Base-by-base conservation (phyloP, 2,113 vertebrate genomes). In the Chlorodrepanis virens region DNA sequence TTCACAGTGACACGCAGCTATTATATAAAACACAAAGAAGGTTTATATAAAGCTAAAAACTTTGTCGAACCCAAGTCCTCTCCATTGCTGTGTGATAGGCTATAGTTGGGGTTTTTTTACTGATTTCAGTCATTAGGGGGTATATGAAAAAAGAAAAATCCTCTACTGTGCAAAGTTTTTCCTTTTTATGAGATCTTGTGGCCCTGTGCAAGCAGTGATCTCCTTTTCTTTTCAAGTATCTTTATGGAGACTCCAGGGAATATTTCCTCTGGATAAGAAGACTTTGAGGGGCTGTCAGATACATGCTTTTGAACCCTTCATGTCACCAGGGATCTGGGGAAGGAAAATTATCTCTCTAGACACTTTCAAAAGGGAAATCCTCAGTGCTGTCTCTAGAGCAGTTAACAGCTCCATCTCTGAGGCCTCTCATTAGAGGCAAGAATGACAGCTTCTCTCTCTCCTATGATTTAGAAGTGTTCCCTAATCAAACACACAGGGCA, bases 271-370 rank as follows among this genome's bases (percentile, higher is more conserved):
- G 45, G 54, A 71, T 95, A 84, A 87, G 69, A 79, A 57, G 35
- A 83, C 89, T 94, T 85, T 93, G 91, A 65, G 82, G 65, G 65
- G n/a, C 65, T 89, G 7, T 79, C 74, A 87, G 67, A 79, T n/a
- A 76, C 28, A 49, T 29, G 23, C 50, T 76, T 70, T 47, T 87
- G 75, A 94, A 87, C 59, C 78, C 81, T 90, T 89, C 81, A 84
- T 87, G 91, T 91, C 94, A 78, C 69, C 72, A 89, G 64, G 45
- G 56, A 92, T 92, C 86, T 63, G 39, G 80, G 24, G 33, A 94
- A 84, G 52, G 49, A 75, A 82, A 60, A 82, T 84, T 91, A 71
- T 44, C 47, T 90, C 87, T 90, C 72, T 59, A 93, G 89, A 60
- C 47, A 77, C 7, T 83, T 86, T 93, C 8, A 10, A 91, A 89